Conservation (phyloP, 2,113 vertebrate species). For the Phylloscopus trochilus region DNA sequence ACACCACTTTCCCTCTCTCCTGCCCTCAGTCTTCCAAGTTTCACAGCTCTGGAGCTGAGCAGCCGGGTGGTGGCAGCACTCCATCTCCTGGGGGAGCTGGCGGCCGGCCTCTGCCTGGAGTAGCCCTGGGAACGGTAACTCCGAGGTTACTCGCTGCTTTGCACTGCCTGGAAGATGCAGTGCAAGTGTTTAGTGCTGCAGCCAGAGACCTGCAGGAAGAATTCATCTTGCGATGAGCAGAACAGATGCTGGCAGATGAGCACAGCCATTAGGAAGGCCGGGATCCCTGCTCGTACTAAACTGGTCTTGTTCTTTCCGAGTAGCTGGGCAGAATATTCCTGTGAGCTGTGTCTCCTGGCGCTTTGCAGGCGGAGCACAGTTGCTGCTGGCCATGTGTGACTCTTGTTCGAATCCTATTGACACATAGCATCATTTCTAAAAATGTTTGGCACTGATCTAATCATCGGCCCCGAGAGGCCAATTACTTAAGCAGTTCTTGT, state of each 20-base stretch:
- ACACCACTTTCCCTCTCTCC: not conserved
- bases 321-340: not conserved
- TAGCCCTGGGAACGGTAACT: too few species aligned
- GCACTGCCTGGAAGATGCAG: not conserved
- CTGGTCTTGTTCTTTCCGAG: not conserved
- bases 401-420: not conserved
- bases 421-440: not conserved
- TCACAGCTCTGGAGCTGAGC: not conserved
- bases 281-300: not conserved
- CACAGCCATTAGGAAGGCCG: rapidly evolving
- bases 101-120: not conserved
- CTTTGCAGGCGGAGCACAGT: not conserved
- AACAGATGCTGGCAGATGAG: not conserved
- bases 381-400: not conserved
- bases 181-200: not conserved
- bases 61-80: conserved; percentile 29
- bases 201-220: not conserved
- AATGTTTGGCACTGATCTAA: not conserved
- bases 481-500: not conserved
- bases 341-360: rapidly evolving
- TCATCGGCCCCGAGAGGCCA: not conserved
- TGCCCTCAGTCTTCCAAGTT: not conserved
- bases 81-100: not conserved
- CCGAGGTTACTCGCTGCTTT: not conserved
- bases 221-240: not conserved